Conservation (phyloP, 1,140 invertebrate species). For the Drosophila ironensis region DNA sequence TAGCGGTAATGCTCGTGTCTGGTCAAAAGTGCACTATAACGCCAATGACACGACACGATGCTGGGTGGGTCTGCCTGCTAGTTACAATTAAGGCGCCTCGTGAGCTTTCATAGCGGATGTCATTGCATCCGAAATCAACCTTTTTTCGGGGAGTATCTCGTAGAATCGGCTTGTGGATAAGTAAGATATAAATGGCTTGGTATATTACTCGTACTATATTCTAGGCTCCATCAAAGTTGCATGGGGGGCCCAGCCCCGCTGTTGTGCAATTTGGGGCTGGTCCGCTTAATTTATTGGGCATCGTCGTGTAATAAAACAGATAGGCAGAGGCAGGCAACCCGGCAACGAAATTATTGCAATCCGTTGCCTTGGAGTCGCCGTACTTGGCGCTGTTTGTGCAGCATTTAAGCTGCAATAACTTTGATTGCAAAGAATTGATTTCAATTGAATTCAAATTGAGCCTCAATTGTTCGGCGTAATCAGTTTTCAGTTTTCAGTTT, state of each 20-base stretch:
- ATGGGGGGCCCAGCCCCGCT: background rate
- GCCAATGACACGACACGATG: conserved; percentile 9
- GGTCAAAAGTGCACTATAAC: conserved; percentile 47
- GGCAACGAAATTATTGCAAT: conserved; percentile 8
- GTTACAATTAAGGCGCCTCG: too few relatives aligned
- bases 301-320: conserved; percentile 4
- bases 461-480: conserved; percentile 45
- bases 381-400: conserved; percentile 8
- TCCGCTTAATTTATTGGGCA: conserved; percentile 8
- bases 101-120: too few relatives aligned
- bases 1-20: conserved; percentile 21
- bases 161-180: too few relatives aligned
- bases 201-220: too few relatives aligned
- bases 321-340: too few relatives aligned
- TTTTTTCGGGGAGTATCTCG: too few relatives aligned
- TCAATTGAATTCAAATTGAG: conserved; percentile 54
- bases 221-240: background rate
- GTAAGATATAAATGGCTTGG: too few relatives aligned
- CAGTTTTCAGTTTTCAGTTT: too few relatives aligned
- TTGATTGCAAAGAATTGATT: conserved; percentile 43
- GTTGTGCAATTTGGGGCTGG: conserved; percentile 13
- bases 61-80: too few relatives aligned
- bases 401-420: conserved; percentile 29
- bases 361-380: conserved; percentile 15
- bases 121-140: too few relatives aligned